phyloP scores from a whole-genome alignment of 2,888 invertebrate species.

The Rhopalosiphum nymphaeae region DNA sequence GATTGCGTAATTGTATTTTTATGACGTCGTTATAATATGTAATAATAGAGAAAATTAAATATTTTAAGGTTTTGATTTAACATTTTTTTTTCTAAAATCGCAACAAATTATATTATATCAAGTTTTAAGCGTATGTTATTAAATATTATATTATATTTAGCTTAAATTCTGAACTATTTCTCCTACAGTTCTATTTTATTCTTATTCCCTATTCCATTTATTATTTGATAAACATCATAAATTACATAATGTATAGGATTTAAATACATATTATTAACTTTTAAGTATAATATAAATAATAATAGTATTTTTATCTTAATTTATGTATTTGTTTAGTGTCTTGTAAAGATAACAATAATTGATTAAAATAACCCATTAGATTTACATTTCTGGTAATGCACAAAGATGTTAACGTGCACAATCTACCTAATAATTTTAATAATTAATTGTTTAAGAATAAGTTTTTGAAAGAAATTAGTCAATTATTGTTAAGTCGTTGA shows the following conservation, averaged over 20 bases:
- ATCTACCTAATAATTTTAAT: background rate
- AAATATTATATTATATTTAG: background rate
- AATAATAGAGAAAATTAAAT: background rate
- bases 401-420: background rate
- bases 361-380: background rate
- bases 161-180: background rate
- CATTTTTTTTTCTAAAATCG: background rate
- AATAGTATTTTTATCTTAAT: conserved; percentile 29
- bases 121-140: background rate
- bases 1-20: background rate
- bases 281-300: background rate
- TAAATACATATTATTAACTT: background rate
- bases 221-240: background rate
- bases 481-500: conserved; percentile 36
- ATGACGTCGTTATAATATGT: background rate
- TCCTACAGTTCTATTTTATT: background rate
- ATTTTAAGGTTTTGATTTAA: background rate
- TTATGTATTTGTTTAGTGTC: background rate
- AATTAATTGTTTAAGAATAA: conserved; percentile 25
- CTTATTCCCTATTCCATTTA: conserved; percentile 4
- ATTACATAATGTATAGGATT: background rate
- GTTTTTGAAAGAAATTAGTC: conserved; percentile 48
- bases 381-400: background rate
- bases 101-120: background rate
- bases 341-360: conserved; percentile 29